These are phyloP conservation scores for Champsocephalus esox DNA, from an alignment of 2,797 vertebrate species.

Conservation along the genomic window DNA sequence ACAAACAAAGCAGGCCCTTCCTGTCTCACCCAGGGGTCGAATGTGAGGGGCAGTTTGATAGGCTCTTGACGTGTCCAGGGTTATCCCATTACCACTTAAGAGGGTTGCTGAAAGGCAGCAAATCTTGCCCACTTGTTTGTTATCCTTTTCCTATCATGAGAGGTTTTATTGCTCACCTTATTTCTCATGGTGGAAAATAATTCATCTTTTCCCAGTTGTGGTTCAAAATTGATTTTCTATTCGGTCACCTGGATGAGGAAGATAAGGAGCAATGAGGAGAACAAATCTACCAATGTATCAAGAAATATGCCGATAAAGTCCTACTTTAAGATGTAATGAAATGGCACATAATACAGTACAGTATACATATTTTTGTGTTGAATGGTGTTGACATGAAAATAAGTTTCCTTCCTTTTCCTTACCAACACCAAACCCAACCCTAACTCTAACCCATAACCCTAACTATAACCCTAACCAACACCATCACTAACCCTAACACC, in stretches of 20 bases:
- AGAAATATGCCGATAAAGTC: background rate
- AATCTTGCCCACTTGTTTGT: constrained; percentile 95
- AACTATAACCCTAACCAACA: background rate
- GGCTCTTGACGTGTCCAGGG: constrained; percentile 96
- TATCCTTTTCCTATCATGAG: constrained; percentile 86
- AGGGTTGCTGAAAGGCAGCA: constrained; percentile 98
- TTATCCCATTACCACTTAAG: constrained; percentile 99
- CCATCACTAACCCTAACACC: background rate
- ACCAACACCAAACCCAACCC: background rate
- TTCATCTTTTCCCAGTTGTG: constrained; percentile 90
- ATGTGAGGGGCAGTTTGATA: constrained; percentile 99
- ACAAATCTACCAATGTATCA: background rate
- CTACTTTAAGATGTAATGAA: background rate
- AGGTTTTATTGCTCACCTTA: constrained; percentile 91
- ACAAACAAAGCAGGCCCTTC: constrained; percentile 96
- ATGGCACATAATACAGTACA: background rate
- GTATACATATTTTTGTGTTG: constrained; percentile 4
- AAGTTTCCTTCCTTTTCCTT: background rate
- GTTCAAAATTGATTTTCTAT: constrained; percentile 83
- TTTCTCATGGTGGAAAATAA: constrained; percentile 89
- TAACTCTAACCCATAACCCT: background rate
- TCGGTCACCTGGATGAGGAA: constrained; percentile 30
- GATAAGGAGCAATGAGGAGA: constrained; percentile 36
- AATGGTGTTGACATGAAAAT: background rate
- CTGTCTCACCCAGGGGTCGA: constrained; percentile 97